A percentile compares a stretch with the other conserved stretches of the same genome.
These are phyloP conservation scores for Atopsyche davidsoni DNA, from an alignment of 1,140 invertebrate species.

Conservation along the genomic window DNA sequence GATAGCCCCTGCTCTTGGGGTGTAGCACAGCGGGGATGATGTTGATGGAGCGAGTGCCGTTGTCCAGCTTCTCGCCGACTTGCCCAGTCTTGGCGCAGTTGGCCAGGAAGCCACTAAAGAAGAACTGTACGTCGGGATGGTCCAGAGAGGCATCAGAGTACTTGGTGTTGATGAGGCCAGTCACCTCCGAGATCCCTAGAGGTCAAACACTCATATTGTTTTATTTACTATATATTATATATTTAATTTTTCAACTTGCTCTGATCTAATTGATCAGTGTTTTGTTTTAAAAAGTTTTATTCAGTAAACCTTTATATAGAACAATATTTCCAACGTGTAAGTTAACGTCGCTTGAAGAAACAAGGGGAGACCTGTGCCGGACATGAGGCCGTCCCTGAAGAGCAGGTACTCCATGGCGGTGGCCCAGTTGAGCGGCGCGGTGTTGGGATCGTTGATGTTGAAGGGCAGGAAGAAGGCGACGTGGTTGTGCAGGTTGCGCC, in stretches of 20 bases:
- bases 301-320: constrained; percentile 1
- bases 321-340: no score
- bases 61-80: constrained; percentile 65
- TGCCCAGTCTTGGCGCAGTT: constrained; percentile 79
- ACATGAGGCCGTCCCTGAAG: constrained; percentile 79
- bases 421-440: constrained; percentile 76
- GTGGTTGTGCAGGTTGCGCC: constrained; percentile 84
- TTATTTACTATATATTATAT: no score
- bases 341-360: no score
- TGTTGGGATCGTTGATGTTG: constrained; percentile 75
- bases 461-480: constrained; percentile 73
- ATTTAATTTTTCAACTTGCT: no score
- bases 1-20: constrained; percentile 74
- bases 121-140: constrained; percentile 78
- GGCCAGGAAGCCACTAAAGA: constrained; percentile 77
- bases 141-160: constrained; percentile 68
- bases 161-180: constrained; percentile 75
- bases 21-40: constrained; percentile 63
- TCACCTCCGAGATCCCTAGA: constrained; percentile 71
- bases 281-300: no score
- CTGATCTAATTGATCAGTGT: no score
- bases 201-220: not conserved
- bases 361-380: constrained; percentile 60
- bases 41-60: constrained; percentile 56
- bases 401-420: constrained; percentile 81